phyloP scores from a whole-genome alignment of 2,113 vertebrate genomes.

The Ibidorhyncha struthersii region DNA sequence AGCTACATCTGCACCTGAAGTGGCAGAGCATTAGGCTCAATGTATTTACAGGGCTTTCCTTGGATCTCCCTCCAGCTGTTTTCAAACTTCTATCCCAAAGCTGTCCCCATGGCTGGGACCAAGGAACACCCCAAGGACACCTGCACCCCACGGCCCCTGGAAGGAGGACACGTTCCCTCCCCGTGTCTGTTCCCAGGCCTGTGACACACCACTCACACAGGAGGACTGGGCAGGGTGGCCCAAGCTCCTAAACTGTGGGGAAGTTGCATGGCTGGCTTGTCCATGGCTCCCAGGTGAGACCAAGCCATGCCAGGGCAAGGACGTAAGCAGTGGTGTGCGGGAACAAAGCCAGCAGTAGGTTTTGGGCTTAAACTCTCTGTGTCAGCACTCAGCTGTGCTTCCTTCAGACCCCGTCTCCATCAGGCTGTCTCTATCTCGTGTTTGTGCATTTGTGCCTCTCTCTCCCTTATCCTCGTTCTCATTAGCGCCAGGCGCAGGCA shows the following conservation, averaged over 20 bases:
- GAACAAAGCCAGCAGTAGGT: background rate
- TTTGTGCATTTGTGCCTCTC: background rate
- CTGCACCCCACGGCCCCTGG: fast-evolving
- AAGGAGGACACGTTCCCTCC: background rate
- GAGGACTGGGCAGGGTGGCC: background rate
- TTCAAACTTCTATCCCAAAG: background rate
- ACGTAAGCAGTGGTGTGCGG: fast-evolving
- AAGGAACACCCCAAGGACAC: background rate
- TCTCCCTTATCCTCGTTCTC: background rate
- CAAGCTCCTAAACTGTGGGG: background rate
- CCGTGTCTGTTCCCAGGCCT: background rate
- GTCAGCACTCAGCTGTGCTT: background rate
- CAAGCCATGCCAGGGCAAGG: background rate
- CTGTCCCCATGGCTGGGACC: background rate
- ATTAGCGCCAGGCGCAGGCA: fast-evolving
- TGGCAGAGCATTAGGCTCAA: background rate
- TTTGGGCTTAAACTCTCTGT: background rate
- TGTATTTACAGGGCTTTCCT: fast-evolving
- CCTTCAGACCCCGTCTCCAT: background rate
- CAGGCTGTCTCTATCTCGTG: fast-evolving
- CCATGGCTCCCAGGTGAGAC: background rate
- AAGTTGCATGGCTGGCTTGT: background rate
- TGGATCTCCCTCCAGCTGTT: background rate
- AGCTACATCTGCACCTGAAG: background rate
- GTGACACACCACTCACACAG: fast-evolving